Evolutionary conservation across 2,797 vertebrate genomes (phyloP).

Genomic region (Euphonia xanthogaster): DNA sequence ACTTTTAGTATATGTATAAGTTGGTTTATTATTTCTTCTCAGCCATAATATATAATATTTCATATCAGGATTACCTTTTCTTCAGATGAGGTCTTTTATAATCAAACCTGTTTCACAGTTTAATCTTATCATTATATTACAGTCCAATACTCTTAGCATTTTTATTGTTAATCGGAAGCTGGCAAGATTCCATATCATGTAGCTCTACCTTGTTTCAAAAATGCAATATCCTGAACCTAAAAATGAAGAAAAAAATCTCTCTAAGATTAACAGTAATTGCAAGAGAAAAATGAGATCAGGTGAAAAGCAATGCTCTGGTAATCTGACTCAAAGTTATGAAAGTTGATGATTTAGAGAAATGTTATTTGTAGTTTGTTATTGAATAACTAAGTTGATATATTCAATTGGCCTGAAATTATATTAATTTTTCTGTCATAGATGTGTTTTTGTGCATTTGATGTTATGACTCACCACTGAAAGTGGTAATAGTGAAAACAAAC

Average conservation of each 20-base stretch:
- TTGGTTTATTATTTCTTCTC: slow-evolving; percentile 48
- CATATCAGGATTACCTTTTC: slow-evolving; percentile 27
- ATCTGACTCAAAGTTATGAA: background rate
- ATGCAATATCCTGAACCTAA: slow-evolving; percentile 19
- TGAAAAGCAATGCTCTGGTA: background rate
- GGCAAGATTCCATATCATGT: slow-evolving; percentile 3
- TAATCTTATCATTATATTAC: slow-evolving; percentile 56
- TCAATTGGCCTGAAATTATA: background rate
- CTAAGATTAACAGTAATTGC: background rate
- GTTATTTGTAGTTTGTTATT: background rate
- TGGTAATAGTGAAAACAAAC: background rate
- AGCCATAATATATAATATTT: slow-evolving; percentile 22
- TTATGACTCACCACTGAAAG: background rate
- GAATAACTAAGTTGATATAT: background rate
- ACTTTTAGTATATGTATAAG: slow-evolving; percentile 23
- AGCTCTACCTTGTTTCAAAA: slow-evolving; percentile 27
- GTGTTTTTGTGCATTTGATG: background rate
- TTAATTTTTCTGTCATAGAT: background rate
- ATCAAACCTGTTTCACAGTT: slow-evolving; percentile 47
- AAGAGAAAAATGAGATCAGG: background rate
- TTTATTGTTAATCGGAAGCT: slow-evolving; percentile 31
- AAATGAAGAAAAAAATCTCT: background rate
- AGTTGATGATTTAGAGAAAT: background rate
- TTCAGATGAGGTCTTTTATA: slow-evolving; percentile 18
- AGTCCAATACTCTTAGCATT: slow-evolving; percentile 13